Percentiles rank a stretch among this genome's conserved stretches.
phyloP scores from a whole-genome alignment of 2,113 vertebrate genomes.

The Diphyllodes magnificus region DNA sequence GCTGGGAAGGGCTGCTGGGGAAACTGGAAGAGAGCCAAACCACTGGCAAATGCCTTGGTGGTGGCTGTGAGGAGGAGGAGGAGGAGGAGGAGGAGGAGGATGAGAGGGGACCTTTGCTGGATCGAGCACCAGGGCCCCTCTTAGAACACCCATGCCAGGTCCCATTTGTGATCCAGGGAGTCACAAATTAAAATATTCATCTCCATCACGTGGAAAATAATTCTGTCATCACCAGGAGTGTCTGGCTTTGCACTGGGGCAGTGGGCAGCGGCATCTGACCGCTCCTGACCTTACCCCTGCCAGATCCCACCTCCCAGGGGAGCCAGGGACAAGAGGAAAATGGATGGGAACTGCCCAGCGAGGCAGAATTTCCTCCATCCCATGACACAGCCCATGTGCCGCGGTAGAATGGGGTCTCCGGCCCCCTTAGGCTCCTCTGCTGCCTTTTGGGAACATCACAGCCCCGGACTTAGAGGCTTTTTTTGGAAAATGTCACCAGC shows the following conservation, averaged over 20 bases:
- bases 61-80: background rate
- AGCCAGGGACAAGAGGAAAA: background rate
- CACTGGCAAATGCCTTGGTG: background rate
- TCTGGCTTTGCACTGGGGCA: background rate
- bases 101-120: background rate
- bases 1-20: background rate
- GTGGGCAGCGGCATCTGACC: background rate
- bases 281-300: background rate
- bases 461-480: background rate
- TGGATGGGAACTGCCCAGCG: background rate
- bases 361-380: background rate
- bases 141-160: background rate
- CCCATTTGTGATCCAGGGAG: background rate
- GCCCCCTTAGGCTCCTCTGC: conserved; percentile 10
- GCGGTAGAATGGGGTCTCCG: background rate
- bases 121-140: background rate
- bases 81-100: background rate
- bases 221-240: background rate
- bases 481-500: conserved; percentile 50
- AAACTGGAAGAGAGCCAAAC: background rate
- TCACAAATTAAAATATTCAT: background rate
- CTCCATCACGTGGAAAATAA: background rate
- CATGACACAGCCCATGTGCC: background rate
- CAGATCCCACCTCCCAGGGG: background rate
- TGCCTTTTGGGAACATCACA: background rate